Conservation (phyloP, 2,888 invertebrate genomes). For the Parascotia fuliginaria region DNA sequence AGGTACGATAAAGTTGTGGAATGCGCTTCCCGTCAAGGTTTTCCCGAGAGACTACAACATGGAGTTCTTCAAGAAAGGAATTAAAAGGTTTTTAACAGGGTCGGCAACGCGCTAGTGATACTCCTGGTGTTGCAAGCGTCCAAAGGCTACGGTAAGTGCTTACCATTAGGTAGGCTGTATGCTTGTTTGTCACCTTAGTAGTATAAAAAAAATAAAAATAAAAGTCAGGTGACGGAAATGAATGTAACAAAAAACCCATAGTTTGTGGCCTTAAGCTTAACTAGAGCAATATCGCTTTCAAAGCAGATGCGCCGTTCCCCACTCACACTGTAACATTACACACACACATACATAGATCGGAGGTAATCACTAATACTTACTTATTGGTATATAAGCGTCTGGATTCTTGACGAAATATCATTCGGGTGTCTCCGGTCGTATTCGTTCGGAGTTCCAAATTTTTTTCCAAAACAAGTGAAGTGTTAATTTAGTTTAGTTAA, state of each 20-base stretch:
- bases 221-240: not conserved
- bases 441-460: conserved; percentile 31
- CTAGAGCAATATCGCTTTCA: conserved; percentile 38
- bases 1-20: too few relatives aligned
- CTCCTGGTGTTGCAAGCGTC: too few relatives aligned
- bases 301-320: conserved; percentile 46
- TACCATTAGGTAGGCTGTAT: too few relatives aligned
- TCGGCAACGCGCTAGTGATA: too few relatives aligned
- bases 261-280: conserved; percentile 28
- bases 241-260: not conserved
- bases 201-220: too few relatives aligned
- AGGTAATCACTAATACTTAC: conserved; percentile 42
- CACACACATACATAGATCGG: conserved; percentile 21
- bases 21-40: too few relatives aligned
- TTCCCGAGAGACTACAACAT: too few relatives aligned
- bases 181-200: too few relatives aligned
- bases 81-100: too few relatives aligned
- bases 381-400: conserved; percentile 41
- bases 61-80: too few relatives aligned
- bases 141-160: too few relatives aligned
- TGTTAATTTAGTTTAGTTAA: conserved; percentile 25
- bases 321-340: conserved; percentile 20
- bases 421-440: conserved; percentile 37
- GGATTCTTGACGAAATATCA: conserved; percentile 37
- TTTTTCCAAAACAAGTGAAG: conserved; percentile 17